These are phyloP conservation scores for Eilema sororculum DNA, from an alignment of 2,888 invertebrate genomes.

Conservation along the genomic window DNA sequence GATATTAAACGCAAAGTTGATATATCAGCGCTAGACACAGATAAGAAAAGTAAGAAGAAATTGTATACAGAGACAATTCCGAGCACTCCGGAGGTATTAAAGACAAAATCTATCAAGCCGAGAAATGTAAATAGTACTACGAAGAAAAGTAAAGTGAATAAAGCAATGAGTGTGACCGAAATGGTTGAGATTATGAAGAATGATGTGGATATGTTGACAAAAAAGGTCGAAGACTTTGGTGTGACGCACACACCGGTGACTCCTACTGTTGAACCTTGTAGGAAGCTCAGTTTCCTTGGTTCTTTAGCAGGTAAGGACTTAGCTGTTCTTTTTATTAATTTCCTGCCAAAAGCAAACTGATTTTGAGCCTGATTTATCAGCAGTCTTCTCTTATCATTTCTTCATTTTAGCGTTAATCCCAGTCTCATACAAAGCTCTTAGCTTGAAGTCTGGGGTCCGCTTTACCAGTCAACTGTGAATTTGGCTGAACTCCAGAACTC, in stretches of 20 bases:
- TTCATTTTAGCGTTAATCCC: too few species aligned
- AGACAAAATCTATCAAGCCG: constrained; percentile 48
- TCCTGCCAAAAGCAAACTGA: too few species aligned
- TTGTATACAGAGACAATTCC: constrained; percentile 74
- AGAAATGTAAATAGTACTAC: constrained; percentile 67
- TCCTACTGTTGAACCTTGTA: constrained; percentile 54
- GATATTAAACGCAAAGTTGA: constrained; percentile 66
- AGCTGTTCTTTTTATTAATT: too few species aligned
- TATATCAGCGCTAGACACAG: constrained; percentile 54
- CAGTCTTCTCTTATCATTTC: too few species aligned
- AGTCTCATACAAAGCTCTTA: too few species aligned
- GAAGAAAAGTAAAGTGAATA: constrained; percentile 65
- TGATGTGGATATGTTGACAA: constrained; percentile 60
- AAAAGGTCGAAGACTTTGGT: constrained; percentile 57
- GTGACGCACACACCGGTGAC: constrained; percentile 50
- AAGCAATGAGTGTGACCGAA: constrained; percentile 75
- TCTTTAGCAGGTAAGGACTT: constrained; percentile 83
- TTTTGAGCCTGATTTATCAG: too few species aligned
- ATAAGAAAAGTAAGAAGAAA: constrained; percentile 74
- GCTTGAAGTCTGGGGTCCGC: too few species aligned
- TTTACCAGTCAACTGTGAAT: too few species aligned
- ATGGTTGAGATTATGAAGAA: constrained; percentile 68
- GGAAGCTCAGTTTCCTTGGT: constrained; percentile 82
- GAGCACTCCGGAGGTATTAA: constrained; percentile 69
- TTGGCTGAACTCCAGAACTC: too few species aligned